Conservation (phyloP, 2,797 vertebrate species). For the Philypnodon macrostomus region DNA sequence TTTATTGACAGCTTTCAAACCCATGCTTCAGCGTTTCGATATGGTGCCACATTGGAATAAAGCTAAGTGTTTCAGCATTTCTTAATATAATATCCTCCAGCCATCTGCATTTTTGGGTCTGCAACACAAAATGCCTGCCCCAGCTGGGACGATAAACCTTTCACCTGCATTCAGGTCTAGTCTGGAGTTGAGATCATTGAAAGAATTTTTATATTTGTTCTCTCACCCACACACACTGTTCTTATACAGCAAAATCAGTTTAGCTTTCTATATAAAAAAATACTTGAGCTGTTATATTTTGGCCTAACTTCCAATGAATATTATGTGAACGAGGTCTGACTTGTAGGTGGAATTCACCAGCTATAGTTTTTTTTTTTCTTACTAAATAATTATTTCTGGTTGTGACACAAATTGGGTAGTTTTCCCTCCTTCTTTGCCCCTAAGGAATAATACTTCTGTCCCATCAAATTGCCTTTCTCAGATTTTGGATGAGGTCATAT, state of each 20-base stretch:
- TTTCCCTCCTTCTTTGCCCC: conserved; percentile 23
- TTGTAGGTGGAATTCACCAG: conserved; percentile 36
- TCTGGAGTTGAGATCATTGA: not conserved
- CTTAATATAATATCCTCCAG: too few species aligned
- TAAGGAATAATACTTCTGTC: conserved; percentile 61
- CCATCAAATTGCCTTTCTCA: conserved; percentile 52
- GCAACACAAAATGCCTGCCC: too few species aligned
- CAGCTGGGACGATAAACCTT: conserved; percentile 29
- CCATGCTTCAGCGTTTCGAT: conserved; percentile 30
- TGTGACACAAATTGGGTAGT: conserved; percentile 18
- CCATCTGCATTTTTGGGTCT: not conserved
- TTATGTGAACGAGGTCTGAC: conserved; percentile 14
- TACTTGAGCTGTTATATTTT: too few species aligned
- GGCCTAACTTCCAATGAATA: too few species aligned
- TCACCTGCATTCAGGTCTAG: conserved; percentile 42
- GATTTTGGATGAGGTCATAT: conserved; percentile 46
- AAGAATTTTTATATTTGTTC: too few species aligned
- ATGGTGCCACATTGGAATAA: conserved; percentile 5
- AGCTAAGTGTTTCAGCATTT: not conserved
- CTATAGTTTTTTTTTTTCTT: conserved; percentile 6
- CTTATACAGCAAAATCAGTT: too few species aligned
- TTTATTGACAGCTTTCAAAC: conserved; percentile 43
- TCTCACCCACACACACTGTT: too few species aligned
- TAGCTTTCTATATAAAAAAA: too few species aligned
- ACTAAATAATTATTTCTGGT: conserved; percentile 40